Evolutionary conservation across 1,140 invertebrate species (phyloP), one percentile per base, ranked within the genome.

Genomic region (Megathymus violae): DNA sequence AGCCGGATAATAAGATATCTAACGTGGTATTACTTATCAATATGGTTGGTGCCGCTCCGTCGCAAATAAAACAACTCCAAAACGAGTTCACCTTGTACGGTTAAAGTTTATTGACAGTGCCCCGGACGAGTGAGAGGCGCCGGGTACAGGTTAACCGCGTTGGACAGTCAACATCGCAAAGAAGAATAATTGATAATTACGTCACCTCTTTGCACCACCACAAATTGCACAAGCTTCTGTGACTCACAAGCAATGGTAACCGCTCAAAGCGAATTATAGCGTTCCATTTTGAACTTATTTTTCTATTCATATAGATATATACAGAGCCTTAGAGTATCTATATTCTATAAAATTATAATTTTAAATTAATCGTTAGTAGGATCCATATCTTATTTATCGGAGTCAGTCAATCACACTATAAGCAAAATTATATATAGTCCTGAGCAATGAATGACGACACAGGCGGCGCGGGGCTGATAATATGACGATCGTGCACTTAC

Each of bases 41-140:
- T 59, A 43, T 50, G 47, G 41, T 19, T 58, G 54, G 61, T 70
- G 52, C 51, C 67, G 67, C 67, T 52, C 47, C 27, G 52, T 62
- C 40, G 59, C 58, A 62, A 75, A 74, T 70, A 80, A 83, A 83
- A 83, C 74, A 72, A 85, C 60, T 38, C 61, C 61, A 68, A 78
- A 74, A 70, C 64, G 74, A 78, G 71, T 80, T 85, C 79, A 84
- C 77, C 78, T 84, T 77, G 80, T 80, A 68, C 78, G 66, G 67
- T 62, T 67, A 80, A 85, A 88, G 88, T 90, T 88, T 90, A 90
- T 87, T 90, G 88, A 89, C 87, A 87, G 87, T 69, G 82, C 80
- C 79, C 43, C 65, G 59, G 82, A 80, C 83, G 61, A 78, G 69
- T 76, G 79, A 74, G 67, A 74, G 75, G 64, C 67, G 52, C 64